These are phyloP conservation scores for Eolophus roseicapilla DNA, from an alignment of 2,113 vertebrate genomes.

Conservation along the genomic window DNA sequence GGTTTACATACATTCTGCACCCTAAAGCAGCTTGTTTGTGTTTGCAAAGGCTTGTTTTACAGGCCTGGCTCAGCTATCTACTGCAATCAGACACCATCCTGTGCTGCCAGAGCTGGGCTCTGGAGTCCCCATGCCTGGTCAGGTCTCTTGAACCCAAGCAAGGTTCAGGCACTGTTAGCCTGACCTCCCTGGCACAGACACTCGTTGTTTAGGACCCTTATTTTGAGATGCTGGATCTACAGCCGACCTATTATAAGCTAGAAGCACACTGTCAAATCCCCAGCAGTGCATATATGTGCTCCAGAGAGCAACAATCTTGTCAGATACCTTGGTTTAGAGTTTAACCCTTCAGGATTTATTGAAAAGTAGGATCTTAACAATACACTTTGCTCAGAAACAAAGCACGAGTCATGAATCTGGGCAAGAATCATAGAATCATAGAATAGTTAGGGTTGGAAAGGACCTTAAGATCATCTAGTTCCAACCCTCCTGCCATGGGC, in stretches of 20 bases:
- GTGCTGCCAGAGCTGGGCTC: background rate
- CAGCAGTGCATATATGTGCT: fast-evolving
- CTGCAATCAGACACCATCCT: background rate
- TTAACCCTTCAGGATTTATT: background rate
- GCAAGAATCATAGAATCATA: background rate
- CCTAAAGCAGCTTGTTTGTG: background rate
- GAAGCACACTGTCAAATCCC: background rate
- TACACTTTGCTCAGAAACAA: background rate
- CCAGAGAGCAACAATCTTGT: background rate
- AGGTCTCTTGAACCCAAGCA: background rate
- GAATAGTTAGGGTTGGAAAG: too few species aligned
- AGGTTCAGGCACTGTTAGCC: background rate
- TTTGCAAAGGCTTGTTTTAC: background rate
- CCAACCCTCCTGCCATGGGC: too few species aligned
- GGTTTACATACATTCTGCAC: background rate
- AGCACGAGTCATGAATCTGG: background rate
- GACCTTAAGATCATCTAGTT: too few species aligned
- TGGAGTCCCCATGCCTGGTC: background rate
- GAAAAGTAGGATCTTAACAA: background rate
- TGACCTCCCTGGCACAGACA: background rate
- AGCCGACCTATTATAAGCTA: background rate
- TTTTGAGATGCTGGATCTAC: background rate
- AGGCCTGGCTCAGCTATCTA: background rate
- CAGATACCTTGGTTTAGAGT: background rate
- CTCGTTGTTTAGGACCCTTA: background rate